Evolutionary conservation across 2,888 invertebrate species (phyloP).

Genomic region (Plutella xylostella): DNA sequence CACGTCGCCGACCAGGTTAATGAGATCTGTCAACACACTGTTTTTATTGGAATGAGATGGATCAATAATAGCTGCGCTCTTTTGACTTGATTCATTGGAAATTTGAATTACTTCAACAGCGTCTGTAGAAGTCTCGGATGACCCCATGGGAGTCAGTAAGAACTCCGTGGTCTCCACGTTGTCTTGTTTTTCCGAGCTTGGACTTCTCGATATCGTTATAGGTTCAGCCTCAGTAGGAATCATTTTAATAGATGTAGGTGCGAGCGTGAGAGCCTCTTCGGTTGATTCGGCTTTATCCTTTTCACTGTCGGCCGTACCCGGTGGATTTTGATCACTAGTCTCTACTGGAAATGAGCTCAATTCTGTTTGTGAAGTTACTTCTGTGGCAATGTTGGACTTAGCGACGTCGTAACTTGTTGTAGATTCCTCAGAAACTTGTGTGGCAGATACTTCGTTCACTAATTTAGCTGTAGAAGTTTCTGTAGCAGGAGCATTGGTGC

Average conservation of each 20-base stretch:
- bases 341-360: constrained; percentile 55
- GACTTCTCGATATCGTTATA: constrained; percentile 27
- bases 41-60: constrained; percentile 29
- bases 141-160: constrained; percentile 38
- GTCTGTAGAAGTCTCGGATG: constrained; percentile 47
- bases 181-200: constrained; percentile 23
- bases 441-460: too few species aligned
- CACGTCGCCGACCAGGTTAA: constrained; percentile 56
- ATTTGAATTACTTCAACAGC: constrained; percentile 50
- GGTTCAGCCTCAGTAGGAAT: constrained; percentile 30
- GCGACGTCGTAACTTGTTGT: constrained; percentile 30
- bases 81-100: constrained; percentile 29
- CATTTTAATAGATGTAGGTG: constrained; percentile 27
- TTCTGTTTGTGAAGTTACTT: constrained; percentile 52
- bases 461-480: too few species aligned
- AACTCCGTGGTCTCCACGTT: constrained; percentile 54
- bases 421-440: too few species aligned
- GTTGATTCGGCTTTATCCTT: background rate
- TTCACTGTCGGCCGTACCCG: constrained; percentile 33
- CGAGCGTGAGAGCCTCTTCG: constrained; percentile 22
- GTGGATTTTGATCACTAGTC: constrained; percentile 58
- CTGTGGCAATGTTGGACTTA: constrained; percentile 41
- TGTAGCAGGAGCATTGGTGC: too few species aligned
- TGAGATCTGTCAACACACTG: constrained; percentile 48
- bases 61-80: constrained; percentile 42